Evolutionary conservation across 30 jellyfish, hydroid and myxozoan genomes (phyloP).

Genomic region (Catostylus mosaicus): DNA sequence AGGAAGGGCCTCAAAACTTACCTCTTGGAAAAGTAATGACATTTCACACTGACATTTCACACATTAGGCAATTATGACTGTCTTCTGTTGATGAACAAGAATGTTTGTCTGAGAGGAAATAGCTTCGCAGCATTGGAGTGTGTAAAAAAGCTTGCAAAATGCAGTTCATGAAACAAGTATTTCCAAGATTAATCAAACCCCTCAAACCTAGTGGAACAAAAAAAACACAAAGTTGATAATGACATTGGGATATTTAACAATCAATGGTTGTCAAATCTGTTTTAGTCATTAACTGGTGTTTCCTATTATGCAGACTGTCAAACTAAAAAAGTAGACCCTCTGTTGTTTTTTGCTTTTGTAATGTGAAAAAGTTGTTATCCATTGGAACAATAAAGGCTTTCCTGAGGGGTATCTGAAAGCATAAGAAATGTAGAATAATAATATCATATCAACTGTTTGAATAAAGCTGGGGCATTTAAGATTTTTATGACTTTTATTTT

Average conservation of each 20-base stretch:
- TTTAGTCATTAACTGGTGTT: too few species aligned
- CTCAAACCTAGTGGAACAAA: slow-evolving; percentile 86
- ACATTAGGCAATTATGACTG: slow-evolving; percentile 79
- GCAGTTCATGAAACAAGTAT: slow-evolving; percentile 93
- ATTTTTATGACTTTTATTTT: not conserved
- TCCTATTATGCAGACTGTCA: too few species aligned
- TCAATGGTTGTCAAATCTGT: too few species aligned
- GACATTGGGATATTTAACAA: too few species aligned
- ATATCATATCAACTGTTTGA: not conserved
- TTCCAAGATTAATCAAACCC: slow-evolving; percentile 90
- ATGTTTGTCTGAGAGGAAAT: slow-evolving; percentile 85
- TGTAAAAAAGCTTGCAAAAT: slow-evolving; percentile 89
- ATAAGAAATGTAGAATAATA: too few species aligned
- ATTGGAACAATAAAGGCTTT: too few species aligned
- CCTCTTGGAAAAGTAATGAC: slow-evolving; percentile 92
- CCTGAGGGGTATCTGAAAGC: too few species aligned
- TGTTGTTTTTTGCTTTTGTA: too few species aligned
- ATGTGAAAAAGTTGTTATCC: too few species aligned
- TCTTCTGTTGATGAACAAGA: slow-evolving; percentile 87
- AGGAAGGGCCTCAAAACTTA: too few species aligned
- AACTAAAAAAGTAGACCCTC: too few species aligned
- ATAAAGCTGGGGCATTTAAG: not conserved
- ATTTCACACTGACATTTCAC: slow-evolving; percentile 93
- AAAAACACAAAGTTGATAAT: too few species aligned
- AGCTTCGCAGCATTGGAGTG: slow-evolving; percentile 92